phyloP scores from a whole-genome alignment of 2,113 vertebrate species.

The Hemibagrus wyckioides region DNA sequence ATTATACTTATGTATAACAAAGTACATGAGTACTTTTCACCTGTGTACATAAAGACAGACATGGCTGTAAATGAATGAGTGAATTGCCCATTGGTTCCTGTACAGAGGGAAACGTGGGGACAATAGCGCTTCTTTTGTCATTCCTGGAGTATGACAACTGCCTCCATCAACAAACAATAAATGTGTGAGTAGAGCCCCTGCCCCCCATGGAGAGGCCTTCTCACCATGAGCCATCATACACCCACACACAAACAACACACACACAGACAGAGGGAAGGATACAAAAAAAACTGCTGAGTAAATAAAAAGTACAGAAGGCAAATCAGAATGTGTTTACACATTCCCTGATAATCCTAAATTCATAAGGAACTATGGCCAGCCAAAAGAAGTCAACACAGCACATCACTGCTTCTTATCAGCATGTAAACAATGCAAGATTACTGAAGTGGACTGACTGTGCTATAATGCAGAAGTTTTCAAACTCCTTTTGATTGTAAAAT shows the following conservation, averaged over 20 bases:
- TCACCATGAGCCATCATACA: conserved; percentile 38
- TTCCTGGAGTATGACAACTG: conserved; percentile 81
- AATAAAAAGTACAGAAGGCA: conserved; percentile 12
- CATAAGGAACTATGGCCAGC: conserved; percentile 34
- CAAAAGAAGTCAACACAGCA: conserved; percentile 38
- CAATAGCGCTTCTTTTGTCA: conserved; percentile 74
- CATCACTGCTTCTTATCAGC: conserved; percentile 28
- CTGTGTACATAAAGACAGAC: conserved; percentile 70
- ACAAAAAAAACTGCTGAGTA: background rate
- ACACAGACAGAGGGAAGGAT: conserved; percentile 1
- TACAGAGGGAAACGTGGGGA: conserved; percentile 74
- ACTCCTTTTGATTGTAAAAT: background rate
- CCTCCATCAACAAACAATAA: conserved; percentile 65
- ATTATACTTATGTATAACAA: background rate
- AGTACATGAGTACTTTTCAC: background rate
- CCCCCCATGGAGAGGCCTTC: conserved; percentile 38
- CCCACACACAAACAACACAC: conserved; percentile 21
- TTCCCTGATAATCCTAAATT: conserved; percentile 26
- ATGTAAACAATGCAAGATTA: conserved; percentile 34
- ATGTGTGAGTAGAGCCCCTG: conserved; percentile 34
- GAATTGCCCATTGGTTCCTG: conserved; percentile 78
- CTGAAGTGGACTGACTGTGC: background rate
- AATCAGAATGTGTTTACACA: conserved; percentile 6
- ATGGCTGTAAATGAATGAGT: conserved; percentile 78
- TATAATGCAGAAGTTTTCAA: background rate